Percentiles rank a stretch among this genome's conserved stretches.
These are phyloP conservation scores for Peromyscus attwateri DNA, from an alignment of 2,797 vertebrate genomes.

Conservation along the genomic window DNA sequence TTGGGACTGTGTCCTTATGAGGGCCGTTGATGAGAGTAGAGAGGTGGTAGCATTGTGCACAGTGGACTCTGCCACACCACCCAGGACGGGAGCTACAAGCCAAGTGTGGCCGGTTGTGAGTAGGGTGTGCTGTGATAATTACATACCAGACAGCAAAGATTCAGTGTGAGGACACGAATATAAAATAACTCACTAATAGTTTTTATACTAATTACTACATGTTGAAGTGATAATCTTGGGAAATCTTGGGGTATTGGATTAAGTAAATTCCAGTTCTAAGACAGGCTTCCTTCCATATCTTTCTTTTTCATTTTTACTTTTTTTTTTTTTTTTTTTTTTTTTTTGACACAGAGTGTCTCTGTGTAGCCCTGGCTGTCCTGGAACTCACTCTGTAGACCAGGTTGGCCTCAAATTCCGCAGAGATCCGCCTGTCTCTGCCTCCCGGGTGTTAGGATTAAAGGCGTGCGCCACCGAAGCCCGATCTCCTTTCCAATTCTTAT, in stretches of 20 bases:
- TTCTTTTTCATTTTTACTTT: not conserved
- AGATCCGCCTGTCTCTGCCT: not conserved
- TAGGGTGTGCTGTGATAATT: not conserved
- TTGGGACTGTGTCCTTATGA: not conserved
- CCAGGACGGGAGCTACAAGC: not conserved
- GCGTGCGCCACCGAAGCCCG: not conserved
- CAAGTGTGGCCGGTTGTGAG: not conserved
- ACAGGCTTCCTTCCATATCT: not conserved
- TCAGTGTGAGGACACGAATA: not conserved
- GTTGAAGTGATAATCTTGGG: slow-evolving; percentile 54
- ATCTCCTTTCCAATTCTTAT: not conserved
- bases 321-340: not conserved
- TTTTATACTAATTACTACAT: slow-evolving; percentile 18
- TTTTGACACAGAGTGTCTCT: not conserved
- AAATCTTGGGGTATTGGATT: not conserved
- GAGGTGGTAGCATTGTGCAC: not conserved
- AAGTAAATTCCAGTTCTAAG: slow-evolving; percentile 19
- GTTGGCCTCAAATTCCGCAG: not conserved
- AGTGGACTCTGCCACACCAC: not conserved
- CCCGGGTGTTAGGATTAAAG: not conserved
- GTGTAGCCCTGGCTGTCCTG: not conserved
- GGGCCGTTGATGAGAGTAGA: not conserved
- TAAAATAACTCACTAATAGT: not conserved
- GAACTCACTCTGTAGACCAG: not conserved
- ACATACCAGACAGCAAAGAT: not conserved